Percentiles rank a stretch among this genome's conserved stretches.
phyloP scores from a whole-genome alignment of 2,113 vertebrate species.

The Sisor rabdophorus region DNA sequence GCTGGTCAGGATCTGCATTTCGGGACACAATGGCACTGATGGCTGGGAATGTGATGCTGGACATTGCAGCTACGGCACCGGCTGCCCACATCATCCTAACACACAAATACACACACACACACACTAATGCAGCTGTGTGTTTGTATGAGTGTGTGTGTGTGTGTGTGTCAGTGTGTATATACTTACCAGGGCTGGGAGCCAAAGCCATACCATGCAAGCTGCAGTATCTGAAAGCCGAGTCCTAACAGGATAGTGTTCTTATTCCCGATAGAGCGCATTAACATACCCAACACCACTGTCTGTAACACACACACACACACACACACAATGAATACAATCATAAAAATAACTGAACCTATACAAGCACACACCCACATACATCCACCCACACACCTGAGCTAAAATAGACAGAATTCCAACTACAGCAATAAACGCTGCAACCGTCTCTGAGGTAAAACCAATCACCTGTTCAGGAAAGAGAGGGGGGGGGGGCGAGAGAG shows the following conservation, averaged over 20 bases:
- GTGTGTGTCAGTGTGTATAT: background rate
- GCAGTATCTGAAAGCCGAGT: constrained; percentile 87
- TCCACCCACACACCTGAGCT: constrained; percentile 80
- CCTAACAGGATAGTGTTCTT: constrained; percentile 89
- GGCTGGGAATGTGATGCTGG: constrained; percentile 86
- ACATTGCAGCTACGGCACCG: constrained; percentile 87
- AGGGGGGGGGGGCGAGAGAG: background rate
- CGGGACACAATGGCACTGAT: constrained; percentile 84
- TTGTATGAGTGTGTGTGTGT: background rate
- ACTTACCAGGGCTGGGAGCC: constrained; percentile 90
- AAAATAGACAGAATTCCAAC: constrained; percentile 88
- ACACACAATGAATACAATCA: background rate
- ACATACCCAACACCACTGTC: constrained; percentile 84
- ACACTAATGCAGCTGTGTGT: background rate
- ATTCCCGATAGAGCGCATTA: constrained; percentile 89
- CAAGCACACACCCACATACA: constrained; percentile 53
- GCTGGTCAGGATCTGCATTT: constrained; percentile 85
- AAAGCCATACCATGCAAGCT: constrained; percentile 89
- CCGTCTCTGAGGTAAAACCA: constrained; percentile 81
- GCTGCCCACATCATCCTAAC: constrained; percentile 93
- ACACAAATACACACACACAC: constrained; percentile 20
- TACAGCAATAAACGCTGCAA: constrained; percentile 86
- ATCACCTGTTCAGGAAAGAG: constrained; percentile 72
- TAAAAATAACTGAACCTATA: background rate
- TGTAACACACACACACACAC: constrained; percentile 77